Base-by-base conservation (phyloP, 2,797 vertebrate species). In the Tokudaia tokunoshimensis region DNA sequence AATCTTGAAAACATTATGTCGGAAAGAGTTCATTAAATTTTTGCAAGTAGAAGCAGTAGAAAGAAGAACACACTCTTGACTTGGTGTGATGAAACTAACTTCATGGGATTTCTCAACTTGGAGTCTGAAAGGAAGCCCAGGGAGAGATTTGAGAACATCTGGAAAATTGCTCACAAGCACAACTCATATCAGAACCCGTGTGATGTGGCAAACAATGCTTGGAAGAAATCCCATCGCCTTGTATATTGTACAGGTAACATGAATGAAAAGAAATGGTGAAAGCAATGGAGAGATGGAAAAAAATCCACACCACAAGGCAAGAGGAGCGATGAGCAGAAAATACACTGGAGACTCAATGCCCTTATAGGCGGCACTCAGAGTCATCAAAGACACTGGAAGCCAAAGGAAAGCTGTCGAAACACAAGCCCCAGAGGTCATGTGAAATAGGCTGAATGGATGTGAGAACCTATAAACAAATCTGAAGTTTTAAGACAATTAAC, bases 401-500 rank as follows among this genome's bases (percentile, higher is more conserved):
- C 50, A 47, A 80, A 81, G 57, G 37, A 55, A 55, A 52, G 20
- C 19, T 59, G 57, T 59, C 67, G 75, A 87, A 92, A 67, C 37
- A 37, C n/a, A n/a, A 94, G 44, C 14, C 24, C 19, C 31, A 26
- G 76, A 83, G 67, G 37, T 29, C 22, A 2, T 47, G 37, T 65
- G 63, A 74, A 63, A n/a, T 7, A 34, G 13, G 26, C 19, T 4
- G 29, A 44, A 74, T 0, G 22, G 31, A 50, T 59, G 19, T 74
- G 52, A 75, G 57, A 82, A 22, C 20, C 31, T 47, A 52, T 29
- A 91, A 37, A 24, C 3, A 84, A 84, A 59, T 57, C 10, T 83
- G 24, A 67, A 84, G 31, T 74, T 94, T 78, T 67, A 76, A 90
- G 65, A 74, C 93, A 67, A 93, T 34, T 44, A 80, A 86, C 55